Conservation (phyloP, 1,140 invertebrate genomes). For the Onthophagus taurus region DNA sequence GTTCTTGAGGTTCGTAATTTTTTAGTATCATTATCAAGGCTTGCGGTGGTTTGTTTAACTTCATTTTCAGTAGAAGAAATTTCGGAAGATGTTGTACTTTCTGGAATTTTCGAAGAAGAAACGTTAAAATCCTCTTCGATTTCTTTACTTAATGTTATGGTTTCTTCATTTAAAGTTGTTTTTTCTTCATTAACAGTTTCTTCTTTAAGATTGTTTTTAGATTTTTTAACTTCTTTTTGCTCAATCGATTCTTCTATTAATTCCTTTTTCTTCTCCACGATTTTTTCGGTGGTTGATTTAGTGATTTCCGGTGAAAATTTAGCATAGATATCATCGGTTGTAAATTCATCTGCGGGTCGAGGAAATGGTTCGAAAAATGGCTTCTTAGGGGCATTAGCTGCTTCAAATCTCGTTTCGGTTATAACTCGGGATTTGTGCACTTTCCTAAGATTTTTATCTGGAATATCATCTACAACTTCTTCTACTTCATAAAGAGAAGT, state of each 20-base stretch:
- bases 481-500: constrained; percentile 27
- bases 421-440: constrained; percentile 25
- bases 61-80: constrained; percentile 6
- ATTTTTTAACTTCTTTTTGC: background rate
- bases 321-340: constrained; percentile 1
- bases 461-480: constrained; percentile 32
- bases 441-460: constrained; percentile 21
- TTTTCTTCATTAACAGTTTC: background rate
- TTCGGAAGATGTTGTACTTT: background rate
- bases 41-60: constrained; percentile 3
- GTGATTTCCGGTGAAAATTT: constrained; percentile 4
- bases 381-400: constrained; percentile 19
- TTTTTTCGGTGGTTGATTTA: constrained; percentile 6
- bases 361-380: constrained; percentile 9
- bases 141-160: too few relatives aligned
- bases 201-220: background rate
- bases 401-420: constrained; percentile 29
- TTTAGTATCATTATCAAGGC: background rate
- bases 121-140: too few relatives aligned
- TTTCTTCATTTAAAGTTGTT: constrained; percentile 1
- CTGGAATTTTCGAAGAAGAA: background rate
- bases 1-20: background rate
- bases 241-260: background rate
- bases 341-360: constrained; percentile 1
- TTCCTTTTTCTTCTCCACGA: constrained; percentile 1